phyloP scores from a whole-genome alignment of 2,113 vertebrate genomes.

The Gila orcuttii region DNA sequence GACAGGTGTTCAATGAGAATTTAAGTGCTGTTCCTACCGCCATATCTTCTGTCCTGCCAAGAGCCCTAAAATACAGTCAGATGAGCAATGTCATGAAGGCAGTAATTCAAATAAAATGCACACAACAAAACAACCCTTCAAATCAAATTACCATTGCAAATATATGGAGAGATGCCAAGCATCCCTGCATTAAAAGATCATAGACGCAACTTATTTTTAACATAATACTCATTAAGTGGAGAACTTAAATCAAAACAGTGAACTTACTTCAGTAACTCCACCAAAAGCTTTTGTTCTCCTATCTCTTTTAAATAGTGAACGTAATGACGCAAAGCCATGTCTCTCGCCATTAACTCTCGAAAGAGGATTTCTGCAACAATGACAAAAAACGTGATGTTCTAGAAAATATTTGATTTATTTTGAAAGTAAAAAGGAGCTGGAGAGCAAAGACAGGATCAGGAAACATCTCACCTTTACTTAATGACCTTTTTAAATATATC shows the following conservation, averaged over 20 bases:
- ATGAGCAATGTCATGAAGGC: background rate
- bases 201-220: background rate
- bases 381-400: background rate
- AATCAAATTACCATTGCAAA: slow-evolving; percentile 10
- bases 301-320: slow-evolving; percentile 90
- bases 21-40: slow-evolving; percentile 80
- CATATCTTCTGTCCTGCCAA: slow-evolving; percentile 88
- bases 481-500: slow-evolving; percentile 89
- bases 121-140: slow-evolving; percentile 5
- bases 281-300: slow-evolving; percentile 83
- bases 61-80: slow-evolving; percentile 72
- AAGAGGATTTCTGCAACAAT: slow-evolving; percentile 84
- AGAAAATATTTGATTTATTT: background rate
- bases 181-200: background rate
- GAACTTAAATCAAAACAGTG: background rate
- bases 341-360: slow-evolving; percentile 85
- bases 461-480: slow-evolving; percentile 85
- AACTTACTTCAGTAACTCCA: slow-evolving; percentile 88
- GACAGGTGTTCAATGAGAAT: background rate
- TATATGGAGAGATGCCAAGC: background rate
- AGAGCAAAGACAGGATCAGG: background rate
- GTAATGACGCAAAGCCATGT: slow-evolving; percentile 88
- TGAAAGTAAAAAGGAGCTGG: background rate
- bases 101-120: slow-evolving; percentile 16
- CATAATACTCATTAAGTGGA: background rate